Base-by-base conservation (phyloP, 2,113 vertebrate genomes). In the Pao palembangensis region DNA sequence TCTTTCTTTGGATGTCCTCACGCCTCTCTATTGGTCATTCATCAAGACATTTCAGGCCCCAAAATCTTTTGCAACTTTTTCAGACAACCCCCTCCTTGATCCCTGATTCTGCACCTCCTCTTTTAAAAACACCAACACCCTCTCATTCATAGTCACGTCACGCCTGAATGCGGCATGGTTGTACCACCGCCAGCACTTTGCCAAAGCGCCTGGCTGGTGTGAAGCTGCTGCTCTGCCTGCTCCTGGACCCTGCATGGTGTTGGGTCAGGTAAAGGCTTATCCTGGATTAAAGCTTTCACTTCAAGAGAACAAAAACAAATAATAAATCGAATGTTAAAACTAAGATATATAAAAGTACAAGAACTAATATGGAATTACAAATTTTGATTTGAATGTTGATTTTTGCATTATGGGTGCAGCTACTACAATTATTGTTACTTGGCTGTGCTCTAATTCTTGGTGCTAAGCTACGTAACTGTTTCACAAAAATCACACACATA, bases 141-240 rank as follows among this genome's bases (percentile, higher is more conserved):
- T 68, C 84, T 89, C 85, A 87, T 90, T 89, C 67, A 69, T 73
- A 91, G 89, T 90, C 83, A 54, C 79, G 82, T 87, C 90, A 91
- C 87, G 87, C 75, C 64, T 76, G 80, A 85, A 88, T 91, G 90
- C 90, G 84, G 88, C 88, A 89, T 75, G 85, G 85, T 85, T 81
- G 87, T 90, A 85, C 89, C 88, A 88, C 76, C 84, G 86, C 88
- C 87, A 87, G 88, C 67, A 71, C 84, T 88, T 76, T 90, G 90
- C 90, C 90, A 90, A 83, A 73, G 69, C 78, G 79, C 73, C 68
- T 64, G 83, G 76, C 52, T 78, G 82, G 75, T 79, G 80, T 69
- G 61, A 80, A 78, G 72, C 55, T 57, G 66, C 72, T 69, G 61
- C 57, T 46, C 73, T 31, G 53, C 61, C 64, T 55, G 61, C 69